Conservation (phyloP, 2,888 invertebrate genomes). For the Campoplex capitator region DNA sequence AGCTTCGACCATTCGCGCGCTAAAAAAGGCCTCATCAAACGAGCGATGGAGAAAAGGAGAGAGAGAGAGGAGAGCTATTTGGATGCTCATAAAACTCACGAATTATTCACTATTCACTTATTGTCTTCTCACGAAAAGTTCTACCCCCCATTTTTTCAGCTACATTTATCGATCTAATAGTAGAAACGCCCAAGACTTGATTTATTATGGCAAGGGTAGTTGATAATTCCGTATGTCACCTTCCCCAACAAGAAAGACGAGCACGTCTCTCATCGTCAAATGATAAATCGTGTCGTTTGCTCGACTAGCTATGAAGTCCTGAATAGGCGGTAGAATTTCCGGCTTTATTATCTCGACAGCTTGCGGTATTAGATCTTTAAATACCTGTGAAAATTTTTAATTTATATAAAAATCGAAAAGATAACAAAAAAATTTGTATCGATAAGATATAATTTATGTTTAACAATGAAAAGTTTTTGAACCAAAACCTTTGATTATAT, state of each 20-base stretch:
- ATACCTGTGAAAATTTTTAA: conserved; percentile 74
- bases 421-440: background rate
- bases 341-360: conserved; percentile 81
- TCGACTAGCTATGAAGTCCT: conserved; percentile 76
- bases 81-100: conserved; percentile 42
- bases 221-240: conserved; percentile 75
- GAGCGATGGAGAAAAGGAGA: background rate
- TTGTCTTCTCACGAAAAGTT: conserved; percentile 27
- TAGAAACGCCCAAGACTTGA: background rate
- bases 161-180: conserved; percentile 41
- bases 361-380: conserved; percentile 78
- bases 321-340: conserved; percentile 79
- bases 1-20: conserved; percentile 29
- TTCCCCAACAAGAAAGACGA: conserved; percentile 78
- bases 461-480: background rate
- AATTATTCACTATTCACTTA: conserved; percentile 26
- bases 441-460: background rate
- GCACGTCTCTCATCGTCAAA: conserved; percentile 78
- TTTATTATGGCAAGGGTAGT: conserved; percentile 65
- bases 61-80: background rate
- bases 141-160: conserved; percentile 27
- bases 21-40: conserved; percentile 6
- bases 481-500: too few species aligned
- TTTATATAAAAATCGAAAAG: background rate
- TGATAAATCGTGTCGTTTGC: conserved; percentile 79